Percentiles rank a stretch among this genome's conserved stretches.
These are phyloP conservation scores for Theocolax elegans DNA, from an alignment of 1,140 invertebrate genomes.

Conservation along the genomic window DNA sequence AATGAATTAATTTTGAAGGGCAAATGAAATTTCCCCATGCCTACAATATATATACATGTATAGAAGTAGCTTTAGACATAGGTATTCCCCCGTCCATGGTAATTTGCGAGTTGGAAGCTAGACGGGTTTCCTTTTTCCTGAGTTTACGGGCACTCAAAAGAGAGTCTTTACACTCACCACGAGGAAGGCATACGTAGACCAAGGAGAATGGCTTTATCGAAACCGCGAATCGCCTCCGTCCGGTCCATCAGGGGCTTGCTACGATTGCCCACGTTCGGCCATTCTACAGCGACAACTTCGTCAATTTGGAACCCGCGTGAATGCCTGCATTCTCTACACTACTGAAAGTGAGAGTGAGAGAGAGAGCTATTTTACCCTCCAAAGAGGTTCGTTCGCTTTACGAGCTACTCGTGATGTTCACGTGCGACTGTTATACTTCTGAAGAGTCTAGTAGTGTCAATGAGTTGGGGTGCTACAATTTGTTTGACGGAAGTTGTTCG, in stretches of 20 bases:
- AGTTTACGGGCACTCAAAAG: too few species aligned
- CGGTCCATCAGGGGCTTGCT: conserved; percentile 20
- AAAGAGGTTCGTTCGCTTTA: conserved; percentile 22
- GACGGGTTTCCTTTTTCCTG: too few species aligned
- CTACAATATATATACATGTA: too few species aligned
- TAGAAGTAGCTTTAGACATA: too few species aligned
- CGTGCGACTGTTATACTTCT: neutral
- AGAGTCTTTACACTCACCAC: too few species aligned
- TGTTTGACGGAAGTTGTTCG: too few species aligned
- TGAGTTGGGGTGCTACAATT: too few species aligned
- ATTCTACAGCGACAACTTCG: conserved; percentile 27
- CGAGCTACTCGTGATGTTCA: neutral
- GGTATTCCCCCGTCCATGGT: too few species aligned
- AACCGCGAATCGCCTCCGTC: conserved; percentile 30
- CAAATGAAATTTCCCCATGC: too few species aligned
- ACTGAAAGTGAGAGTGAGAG: neutral
- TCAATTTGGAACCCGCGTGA: conserved; percentile 26
- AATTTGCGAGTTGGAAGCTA: too few species aligned
- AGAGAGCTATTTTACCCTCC: conserved; percentile 16
- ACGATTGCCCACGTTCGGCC: conserved; percentile 30
- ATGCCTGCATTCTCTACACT: conserved; percentile 5
- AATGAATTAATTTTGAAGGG: too few species aligned
- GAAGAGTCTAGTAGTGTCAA: neutral
- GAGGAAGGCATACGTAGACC: neutral
- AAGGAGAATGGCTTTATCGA: conserved; percentile 15